Evolutionary conservation across 2,888 invertebrate genomes (phyloP), one percentile per base, ranked within the genome.

Genomic region (Lasiommata megera): DNA sequence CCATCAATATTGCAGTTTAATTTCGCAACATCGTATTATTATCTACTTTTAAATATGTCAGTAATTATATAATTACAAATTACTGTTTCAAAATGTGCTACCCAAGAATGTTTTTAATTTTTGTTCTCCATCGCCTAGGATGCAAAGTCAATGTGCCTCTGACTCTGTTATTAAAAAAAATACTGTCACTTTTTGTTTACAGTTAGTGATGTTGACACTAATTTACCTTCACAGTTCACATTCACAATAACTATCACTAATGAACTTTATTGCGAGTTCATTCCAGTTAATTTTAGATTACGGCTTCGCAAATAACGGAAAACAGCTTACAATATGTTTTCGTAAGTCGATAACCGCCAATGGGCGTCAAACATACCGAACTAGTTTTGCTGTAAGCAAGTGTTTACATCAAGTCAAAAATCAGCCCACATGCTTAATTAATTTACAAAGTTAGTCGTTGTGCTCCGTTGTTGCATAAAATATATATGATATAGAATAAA

Each of bases 351-450:
- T 60, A 64, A 63, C 58, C 53, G 57, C 66, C 56, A 54, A 67
- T 63, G 64, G 67, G 70, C 69, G 72, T 70, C 44, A 62, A 58
- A 60, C 58, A 47, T 64, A 56, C 59, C 18, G 54, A 54, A 60
- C 63, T 62, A 47, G 59, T 63, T 64, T 61, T 48, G 43, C 54
- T 59, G 38, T 48, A 48, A 58, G 53, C 63, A 28, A 63, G 62
- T 62, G 51, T 58, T 64, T 67, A 74, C 72, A 73, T 74, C 71
- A 67, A 61, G 60, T 72, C 71, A 70, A 71, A 64, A 65, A 62
- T 61, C 61, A 55, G 58, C 60, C 58, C 60, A 68, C 57, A 65
- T 67, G 68, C 61, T 65, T 66, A 67, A 68, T 65, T 64, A 67
- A 68, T 62, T 62, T 58, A 67, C 52, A 60, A 58, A 60, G 50